Evolutionary conservation across 2,888 invertebrate genomes (phyloP).

Genomic region (Eilema sororculum): DNA sequence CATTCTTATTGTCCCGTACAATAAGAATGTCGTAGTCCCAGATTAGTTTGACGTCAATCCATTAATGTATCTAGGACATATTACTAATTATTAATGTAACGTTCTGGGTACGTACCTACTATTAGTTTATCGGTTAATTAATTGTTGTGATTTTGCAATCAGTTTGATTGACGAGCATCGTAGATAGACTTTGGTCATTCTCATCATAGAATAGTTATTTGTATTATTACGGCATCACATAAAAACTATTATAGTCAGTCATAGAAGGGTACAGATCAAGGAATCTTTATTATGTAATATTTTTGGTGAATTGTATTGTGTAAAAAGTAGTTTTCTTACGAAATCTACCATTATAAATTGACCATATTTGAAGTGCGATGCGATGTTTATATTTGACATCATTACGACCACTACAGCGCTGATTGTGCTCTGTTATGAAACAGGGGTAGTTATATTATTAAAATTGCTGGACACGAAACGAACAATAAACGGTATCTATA

Average conservation of each 20-base stretch:
- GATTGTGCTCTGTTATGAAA: too few relatives aligned
- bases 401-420: background rate
- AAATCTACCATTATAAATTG: too few relatives aligned
- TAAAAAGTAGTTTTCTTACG: too few relatives aligned
- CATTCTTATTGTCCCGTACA: background rate
- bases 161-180: background rate
- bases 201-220: background rate
- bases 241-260: background rate
- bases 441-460: too few relatives aligned
- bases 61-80: conserved; percentile 34
- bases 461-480: background rate
- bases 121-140: background rate
- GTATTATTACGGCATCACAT: background rate
- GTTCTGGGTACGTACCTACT: background rate
- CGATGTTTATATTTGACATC: background rate
- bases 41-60: conserved; percentile 20
- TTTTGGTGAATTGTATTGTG: too few relatives aligned
- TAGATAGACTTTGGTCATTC: conserved; percentile 1
- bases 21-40: conserved; percentile 9
- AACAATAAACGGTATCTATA: background rate
- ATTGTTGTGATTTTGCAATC: conserved; percentile 1
- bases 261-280: background rate
- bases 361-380: background rate
- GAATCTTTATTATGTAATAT: too few relatives aligned
- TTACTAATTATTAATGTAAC: conserved; percentile 25